Evolutionary conservation across 2,113 vertebrate species (phyloP).

Genomic region (Fregata magnificens): DNA sequence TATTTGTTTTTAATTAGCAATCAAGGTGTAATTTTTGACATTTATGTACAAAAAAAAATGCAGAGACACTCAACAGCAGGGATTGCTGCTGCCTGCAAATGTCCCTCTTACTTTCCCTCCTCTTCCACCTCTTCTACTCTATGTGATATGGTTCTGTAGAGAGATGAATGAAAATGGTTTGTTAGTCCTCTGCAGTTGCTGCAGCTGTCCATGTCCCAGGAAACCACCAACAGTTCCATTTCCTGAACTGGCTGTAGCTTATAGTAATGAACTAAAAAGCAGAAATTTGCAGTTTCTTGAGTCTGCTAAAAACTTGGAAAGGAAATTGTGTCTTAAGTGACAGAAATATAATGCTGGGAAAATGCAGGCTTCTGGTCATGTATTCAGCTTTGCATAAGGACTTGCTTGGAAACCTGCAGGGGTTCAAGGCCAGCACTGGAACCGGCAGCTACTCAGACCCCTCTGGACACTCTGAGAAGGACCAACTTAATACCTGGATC

Average conservation of each 20-base stretch:
- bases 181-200: neutral
- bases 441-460: neutral
- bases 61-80: neutral
- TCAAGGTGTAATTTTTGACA: neutral
- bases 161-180: neutral
- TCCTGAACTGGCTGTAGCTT: neutral
- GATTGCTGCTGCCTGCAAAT: neutral
- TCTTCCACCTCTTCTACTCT: neutral
- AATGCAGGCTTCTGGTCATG: neutral
- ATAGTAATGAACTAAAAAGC: neutral
- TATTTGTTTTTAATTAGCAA: neutral
- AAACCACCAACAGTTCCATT: neutral
- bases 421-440: neutral
- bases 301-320: neutral
- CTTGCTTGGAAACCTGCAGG: neutral
- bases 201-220: neutral
- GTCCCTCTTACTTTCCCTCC: neutral
- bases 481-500: neutral
- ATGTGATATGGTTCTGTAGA: fast-evolving
- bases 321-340: neutral
- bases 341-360: neutral
- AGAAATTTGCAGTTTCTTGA: neutral
- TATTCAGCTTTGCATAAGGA: neutral
- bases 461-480: neutral
- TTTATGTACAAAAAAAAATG: neutral